These are phyloP conservation scores for Stenichneumon culpator DNA, from an alignment of 2,888 invertebrate genomes.

Conservation along the genomic window DNA sequence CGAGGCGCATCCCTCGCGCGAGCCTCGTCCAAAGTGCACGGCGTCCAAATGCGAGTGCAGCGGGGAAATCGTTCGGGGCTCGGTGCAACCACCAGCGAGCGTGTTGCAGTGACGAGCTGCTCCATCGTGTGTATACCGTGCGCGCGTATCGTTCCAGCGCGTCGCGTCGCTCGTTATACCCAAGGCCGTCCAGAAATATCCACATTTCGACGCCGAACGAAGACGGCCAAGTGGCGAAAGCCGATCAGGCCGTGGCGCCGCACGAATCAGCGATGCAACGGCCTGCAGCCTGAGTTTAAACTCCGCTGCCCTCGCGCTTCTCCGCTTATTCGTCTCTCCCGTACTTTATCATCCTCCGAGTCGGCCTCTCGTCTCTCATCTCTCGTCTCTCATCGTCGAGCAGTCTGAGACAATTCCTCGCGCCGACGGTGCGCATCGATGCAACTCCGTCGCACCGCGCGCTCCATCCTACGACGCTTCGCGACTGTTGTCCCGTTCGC, in stretches of 20 bases:
- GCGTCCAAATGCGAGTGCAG: background rate
- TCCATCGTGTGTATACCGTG: conserved; percentile 34
- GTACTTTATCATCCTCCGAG: conserved; percentile 2
- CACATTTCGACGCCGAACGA: conserved; percentile 68
- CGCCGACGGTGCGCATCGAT: conserved; percentile 26
- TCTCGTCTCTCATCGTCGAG: conserved; percentile 25
- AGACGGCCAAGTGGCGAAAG: conserved; percentile 69
- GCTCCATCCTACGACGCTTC: background rate
- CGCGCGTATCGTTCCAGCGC: conserved; percentile 60
- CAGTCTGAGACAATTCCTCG: conserved; percentile 34
- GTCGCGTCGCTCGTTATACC: conserved; percentile 70
- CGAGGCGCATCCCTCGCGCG: background rate
- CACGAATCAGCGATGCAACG: conserved; percentile 63
- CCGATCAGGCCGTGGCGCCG: conserved; percentile 64
- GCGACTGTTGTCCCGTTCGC: background rate
- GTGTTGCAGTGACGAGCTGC: background rate
- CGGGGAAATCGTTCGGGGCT: conserved; percentile 5
- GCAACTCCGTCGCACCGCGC: conserved; percentile 1
- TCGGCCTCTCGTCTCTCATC: conserved; percentile 37
- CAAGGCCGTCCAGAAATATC: conserved; percentile 73
- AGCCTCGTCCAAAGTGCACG: conserved; percentile 33
- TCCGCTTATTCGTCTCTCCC: conserved; percentile 36
- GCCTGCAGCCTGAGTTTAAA: conserved; percentile 16
- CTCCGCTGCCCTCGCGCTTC: conserved; percentile 27
- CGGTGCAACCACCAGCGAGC: conserved; percentile 14